Percentiles rank a stretch among this genome's conserved stretches.
phyloP scores from a whole-genome alignment of 2,113 vertebrate genomes.

The Pangasianodon hypophthalmus region DNA sequence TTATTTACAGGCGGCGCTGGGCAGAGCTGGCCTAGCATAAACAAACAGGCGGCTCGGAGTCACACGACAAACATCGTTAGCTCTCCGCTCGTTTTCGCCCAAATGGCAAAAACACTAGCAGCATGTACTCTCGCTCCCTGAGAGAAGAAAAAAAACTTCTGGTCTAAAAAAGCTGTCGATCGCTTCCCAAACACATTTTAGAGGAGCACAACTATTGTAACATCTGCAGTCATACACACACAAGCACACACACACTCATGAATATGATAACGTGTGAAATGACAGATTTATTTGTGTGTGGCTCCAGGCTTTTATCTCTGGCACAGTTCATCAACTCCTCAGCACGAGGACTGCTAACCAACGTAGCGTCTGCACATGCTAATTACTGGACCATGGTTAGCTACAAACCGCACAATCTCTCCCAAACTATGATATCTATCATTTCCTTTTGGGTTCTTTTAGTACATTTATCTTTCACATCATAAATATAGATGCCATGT shows the following conservation, averaged over 20 bases:
- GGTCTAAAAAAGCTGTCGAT: slow-evolving; percentile 54
- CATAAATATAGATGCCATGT: slow-evolving; percentile 6
- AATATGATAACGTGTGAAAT: slow-evolving; percentile 70
- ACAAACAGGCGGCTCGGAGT: slow-evolving; percentile 95
- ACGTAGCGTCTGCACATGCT: slow-evolving; percentile 59
- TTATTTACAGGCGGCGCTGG: slow-evolving; percentile 95
- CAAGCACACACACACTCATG: slow-evolving; percentile 48
- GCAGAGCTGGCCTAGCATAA: slow-evolving; percentile 99
- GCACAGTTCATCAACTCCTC: slow-evolving; percentile 99
- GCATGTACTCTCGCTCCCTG: slow-evolving; percentile 56
- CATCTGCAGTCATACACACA: slow-evolving; percentile 68
- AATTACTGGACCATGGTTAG: slow-evolving; percentile 73
- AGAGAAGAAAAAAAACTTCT: slow-evolving; percentile 52
- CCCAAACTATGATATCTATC: slow-evolving; percentile 35
- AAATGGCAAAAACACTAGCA: slow-evolving; percentile 59
- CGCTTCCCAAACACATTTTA: slow-evolving; percentile 65
- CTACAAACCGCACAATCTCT: slow-evolving; percentile 49
- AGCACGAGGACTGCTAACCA: slow-evolving; percentile 80
- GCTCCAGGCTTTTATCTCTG: slow-evolving; percentile 91
- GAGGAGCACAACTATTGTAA: slow-evolving; percentile 77
- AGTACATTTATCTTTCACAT: slow-evolving; percentile 23
- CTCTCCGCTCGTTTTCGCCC: slow-evolving; percentile 71
- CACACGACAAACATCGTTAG: slow-evolving; percentile 92
- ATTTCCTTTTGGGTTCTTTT: slow-evolving; percentile 43
- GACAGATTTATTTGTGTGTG: slow-evolving; percentile 84